A percentile compares a stretch with the other conserved stretches of the same genome.
Conservation (phyloP, 2,797 vertebrate species). For the Propithecus deckenii region DNA sequence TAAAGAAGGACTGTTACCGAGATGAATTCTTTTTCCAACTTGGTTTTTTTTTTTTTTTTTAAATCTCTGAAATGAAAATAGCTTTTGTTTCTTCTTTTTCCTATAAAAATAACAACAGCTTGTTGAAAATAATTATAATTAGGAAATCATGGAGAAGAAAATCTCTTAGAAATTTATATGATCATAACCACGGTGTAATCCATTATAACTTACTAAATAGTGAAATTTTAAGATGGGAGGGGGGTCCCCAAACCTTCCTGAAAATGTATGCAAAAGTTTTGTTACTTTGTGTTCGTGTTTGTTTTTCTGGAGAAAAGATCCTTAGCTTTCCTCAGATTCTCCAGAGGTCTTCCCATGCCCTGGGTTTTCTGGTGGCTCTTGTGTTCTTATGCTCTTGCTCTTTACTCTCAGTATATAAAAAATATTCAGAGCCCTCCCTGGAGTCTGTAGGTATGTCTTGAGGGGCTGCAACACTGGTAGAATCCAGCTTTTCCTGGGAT, state of each 20-base stretch:
- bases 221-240: neutral
- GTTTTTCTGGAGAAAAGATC: neutral
- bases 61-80: neutral
- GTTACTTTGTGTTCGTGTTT: neutral
- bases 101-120: neutral
- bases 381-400: constrained; percentile 16
- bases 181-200: neutral
- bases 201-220: neutral
- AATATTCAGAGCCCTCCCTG: neutral
- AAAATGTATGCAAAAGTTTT: neutral
- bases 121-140: neutral
- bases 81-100: neutral
- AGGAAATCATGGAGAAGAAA: neutral
- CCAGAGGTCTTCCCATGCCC: neutral
- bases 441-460: neutral
- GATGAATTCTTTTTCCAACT: neutral
- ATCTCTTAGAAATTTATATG: neutral
- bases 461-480: neutral
- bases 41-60: neutral
- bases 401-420: constrained; percentile 2
- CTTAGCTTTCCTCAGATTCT: constrained; percentile 12
- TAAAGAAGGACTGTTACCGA: neutral
- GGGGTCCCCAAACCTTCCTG: neutral
- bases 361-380: neutral
- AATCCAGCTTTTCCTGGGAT: neutral